Base-by-base conservation (phyloP, 2,888 invertebrate species). In the Monopis laevigella region DNA sequence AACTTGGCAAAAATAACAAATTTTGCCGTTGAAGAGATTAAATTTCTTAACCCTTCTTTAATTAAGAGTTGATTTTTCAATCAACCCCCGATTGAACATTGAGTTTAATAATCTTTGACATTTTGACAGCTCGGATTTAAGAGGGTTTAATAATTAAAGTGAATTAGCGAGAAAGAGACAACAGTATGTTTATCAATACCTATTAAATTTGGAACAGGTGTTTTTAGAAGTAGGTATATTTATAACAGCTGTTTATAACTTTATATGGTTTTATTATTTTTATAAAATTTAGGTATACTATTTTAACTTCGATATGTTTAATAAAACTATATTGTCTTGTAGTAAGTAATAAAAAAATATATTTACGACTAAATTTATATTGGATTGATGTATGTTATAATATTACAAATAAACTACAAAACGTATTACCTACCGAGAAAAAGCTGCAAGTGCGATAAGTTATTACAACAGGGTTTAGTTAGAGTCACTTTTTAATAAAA, bases 61-160 rank as follows among this genome's bases (percentile, higher is more conserved):
- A 40, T 39, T 36, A 40, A 29, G 40, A 40, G 36, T 36, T 21
- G 36, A 40, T 40, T 40, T 40, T 40, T 28, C 40, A 19, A 40
- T 40, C 40, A 24, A 40, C 28, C 39, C 21, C 40, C 40, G 36
- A 36, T 36, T 36, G 8, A 12, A 12, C 13, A 21, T 19, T 6
- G 17, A 29, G 29, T 40, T 40, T 40, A 40, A 40, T 40, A 40
- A 40, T 56, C 57, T 62, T 63, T 60, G 62, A 63, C 59, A 43
- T 59, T 60, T 63, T 60, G 62, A 65, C 61, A 63, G 57, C 47
- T 53, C 47, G 49, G 53, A 55, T 12, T 21, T 21, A 16, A 11
- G 36, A 21, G 19, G 8, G 18, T 21, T 16, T 5, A 11, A 11
- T 29, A 11, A 11, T 29, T 19, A 36, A 36, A 36, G 21, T 36